These are phyloP conservation scores for Seladonia tumulorum DNA, from an alignment of 2,888 invertebrate species.

Conservation along the genomic window DNA sequence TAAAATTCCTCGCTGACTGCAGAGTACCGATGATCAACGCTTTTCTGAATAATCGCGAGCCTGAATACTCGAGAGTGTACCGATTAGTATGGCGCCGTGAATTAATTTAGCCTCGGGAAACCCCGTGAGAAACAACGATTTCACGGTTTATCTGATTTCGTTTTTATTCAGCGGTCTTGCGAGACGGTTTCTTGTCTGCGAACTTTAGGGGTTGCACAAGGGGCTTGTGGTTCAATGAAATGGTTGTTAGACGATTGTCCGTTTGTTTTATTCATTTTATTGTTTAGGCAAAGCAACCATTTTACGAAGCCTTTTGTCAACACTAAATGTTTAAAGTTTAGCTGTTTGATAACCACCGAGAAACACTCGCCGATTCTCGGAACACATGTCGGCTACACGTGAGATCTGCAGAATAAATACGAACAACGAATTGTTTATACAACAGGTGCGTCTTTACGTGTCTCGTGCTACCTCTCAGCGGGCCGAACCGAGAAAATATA, in stretches of 20 bases:
- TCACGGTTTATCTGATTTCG: conserved; percentile 53
- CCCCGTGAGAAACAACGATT: conserved; percentile 50
- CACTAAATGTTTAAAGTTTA: background rate
- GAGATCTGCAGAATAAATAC: background rate
- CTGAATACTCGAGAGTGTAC: conserved; percentile 38
- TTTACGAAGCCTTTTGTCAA: background rate
- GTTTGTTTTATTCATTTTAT: background rate
- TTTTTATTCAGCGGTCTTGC: conserved; percentile 17
- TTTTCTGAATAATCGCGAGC: background rate
- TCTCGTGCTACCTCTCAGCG: background rate
- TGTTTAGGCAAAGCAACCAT: background rate
- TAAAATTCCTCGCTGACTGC: conserved; percentile 17
- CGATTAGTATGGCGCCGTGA: conserved; percentile 65
- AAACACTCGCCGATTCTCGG: background rate
- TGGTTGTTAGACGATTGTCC: background rate
- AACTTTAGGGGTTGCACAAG: background rate
- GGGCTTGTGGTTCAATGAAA: background rate
- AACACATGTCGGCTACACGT: background rate
- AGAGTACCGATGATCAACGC: conserved; percentile 42
- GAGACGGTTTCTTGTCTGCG: background rate
- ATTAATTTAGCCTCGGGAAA: conserved; percentile 63
- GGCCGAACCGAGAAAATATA: background rate
- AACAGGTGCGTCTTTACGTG: background rate
- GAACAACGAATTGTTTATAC: background rate
- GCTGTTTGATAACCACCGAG: background rate